A percentile compares a stretch with the other conserved stretches of the same genome.
Conservation (phyloP, 1,140 invertebrate species). For the Limonius californicus region DNA sequence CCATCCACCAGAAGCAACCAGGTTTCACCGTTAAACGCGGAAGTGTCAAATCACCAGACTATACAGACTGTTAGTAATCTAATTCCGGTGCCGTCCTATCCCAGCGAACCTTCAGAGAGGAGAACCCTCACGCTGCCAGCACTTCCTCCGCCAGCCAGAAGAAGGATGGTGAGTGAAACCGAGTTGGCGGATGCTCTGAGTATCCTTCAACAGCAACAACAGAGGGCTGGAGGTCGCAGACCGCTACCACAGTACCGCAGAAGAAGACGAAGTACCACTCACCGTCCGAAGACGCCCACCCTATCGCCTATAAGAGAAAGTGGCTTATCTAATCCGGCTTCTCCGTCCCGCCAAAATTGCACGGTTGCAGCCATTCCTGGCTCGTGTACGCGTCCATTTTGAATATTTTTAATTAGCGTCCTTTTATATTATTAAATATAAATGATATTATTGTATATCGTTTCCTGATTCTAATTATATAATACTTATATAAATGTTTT, state of each 20-base stretch:
- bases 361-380: slow-evolving; percentile 34
- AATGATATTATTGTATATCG: no score
- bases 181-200: slow-evolving; percentile 41
- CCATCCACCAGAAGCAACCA: slow-evolving; percentile 40
- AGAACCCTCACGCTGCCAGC: slow-evolving; percentile 32
- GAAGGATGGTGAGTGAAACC: slow-evolving; percentile 39
- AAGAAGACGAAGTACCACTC: slow-evolving; percentile 40
- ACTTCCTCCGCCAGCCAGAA: slow-evolving; percentile 36
- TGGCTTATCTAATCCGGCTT: slow-evolving; percentile 68
- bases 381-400: slow-evolving; percentile 37
- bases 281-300: slow-evolving; percentile 53
- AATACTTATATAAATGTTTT: no score
- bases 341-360: slow-evolving; percentile 54
- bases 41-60: slow-evolving; percentile 19
- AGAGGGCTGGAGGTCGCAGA: slow-evolving; percentile 28
- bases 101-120: slow-evolving; percentile 23
- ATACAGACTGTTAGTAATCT: slow-evolving; percentile 39
- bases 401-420: slow-evolving; percentile 15
- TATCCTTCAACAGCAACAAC: slow-evolving; percentile 33
- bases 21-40: slow-evolving; percentile 38
- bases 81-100: slow-evolving; percentile 35
- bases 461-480: no score
- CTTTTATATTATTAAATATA: no score
- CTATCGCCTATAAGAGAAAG: slow-evolving; percentile 69
- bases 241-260: slow-evolving; percentile 35